These are phyloP conservation scores for Protula sp. DNA, from an alignment of 2,888 invertebrate genomes.

Conservation along the genomic window DNA sequence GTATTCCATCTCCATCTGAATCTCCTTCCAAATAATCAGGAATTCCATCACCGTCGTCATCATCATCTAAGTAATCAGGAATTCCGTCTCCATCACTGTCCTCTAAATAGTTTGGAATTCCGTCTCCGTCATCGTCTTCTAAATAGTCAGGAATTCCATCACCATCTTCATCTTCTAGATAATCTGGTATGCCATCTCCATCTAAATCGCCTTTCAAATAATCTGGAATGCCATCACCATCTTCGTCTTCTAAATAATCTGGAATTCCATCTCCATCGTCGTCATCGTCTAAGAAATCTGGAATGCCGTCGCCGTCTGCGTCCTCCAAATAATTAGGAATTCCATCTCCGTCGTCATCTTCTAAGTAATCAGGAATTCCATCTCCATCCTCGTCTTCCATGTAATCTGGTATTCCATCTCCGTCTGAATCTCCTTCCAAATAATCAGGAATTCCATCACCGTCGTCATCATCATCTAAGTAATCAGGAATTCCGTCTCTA, in stretches of 20 bases:
- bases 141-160: conserved; percentile 15
- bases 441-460: conserved; percentile 31
- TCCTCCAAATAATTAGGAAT: conserved; percentile 29
- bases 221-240: conserved; percentile 30
- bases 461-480: conserved; percentile 24
- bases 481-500: conserved; percentile 38
- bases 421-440: conserved; percentile 31
- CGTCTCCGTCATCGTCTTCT: conserved; percentile 24
- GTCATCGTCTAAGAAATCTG: conserved; percentile 19
- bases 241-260: conserved; percentile 24
- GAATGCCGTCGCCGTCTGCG: conserved; percentile 26
- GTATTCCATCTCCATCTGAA: conserved; percentile 22
- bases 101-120: conserved; percentile 22
- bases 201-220: conserved; percentile 32
- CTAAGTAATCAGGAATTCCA: conserved; percentile 29
- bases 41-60: conserved; percentile 35
- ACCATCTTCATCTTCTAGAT: conserved; percentile 11
- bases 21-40: conserved; percentile 21
- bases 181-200: conserved; percentile 24
- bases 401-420: conserved; percentile 34
- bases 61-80: conserved; percentile 14
- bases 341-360: conserved; percentile 25
- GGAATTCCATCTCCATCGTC: conserved; percentile 29
- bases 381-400: conserved; percentile 27
- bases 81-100: conserved; percentile 36